Conservation (phyloP, 2,113 vertebrate genomes). For the Damaliscus lunatus region DNA sequence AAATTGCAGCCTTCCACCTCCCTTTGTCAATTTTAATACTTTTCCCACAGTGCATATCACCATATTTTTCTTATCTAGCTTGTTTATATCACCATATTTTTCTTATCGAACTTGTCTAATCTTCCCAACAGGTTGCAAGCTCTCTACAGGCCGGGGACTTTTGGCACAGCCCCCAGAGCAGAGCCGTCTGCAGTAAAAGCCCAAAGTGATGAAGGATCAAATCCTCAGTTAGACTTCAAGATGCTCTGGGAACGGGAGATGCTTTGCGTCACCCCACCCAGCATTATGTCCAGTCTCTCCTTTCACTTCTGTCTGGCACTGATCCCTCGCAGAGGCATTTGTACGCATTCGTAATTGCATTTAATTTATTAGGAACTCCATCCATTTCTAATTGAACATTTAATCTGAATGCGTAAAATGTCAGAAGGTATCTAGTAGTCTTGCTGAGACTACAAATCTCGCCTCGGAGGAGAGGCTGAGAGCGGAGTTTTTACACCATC, state of each 20-base stretch:
- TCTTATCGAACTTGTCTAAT: not conserved
- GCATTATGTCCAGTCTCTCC: rapidly evolving
- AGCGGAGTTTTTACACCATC: conserved; percentile 39
- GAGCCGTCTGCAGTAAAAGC: rapidly evolving
- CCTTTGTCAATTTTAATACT: rapidly evolving
- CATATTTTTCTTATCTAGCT: not conserved
- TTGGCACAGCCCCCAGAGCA: too few species aligned
- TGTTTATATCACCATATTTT: not conserved
- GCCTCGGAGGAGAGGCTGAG: not conserved
- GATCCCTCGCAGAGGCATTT: not conserved
- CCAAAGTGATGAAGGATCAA: rapidly evolving
- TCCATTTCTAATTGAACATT: not conserved
- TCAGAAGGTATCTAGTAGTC: not conserved
- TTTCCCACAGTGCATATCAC: not conserved
- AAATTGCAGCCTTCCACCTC: not conserved
- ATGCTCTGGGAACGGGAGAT: not conserved
- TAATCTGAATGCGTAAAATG: not conserved
- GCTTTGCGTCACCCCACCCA: not conserved
- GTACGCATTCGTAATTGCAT: not conserved
- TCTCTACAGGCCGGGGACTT: not conserved
- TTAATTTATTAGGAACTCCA: not conserved
- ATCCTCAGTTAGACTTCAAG: not conserved
- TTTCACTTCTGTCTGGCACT: not conserved
- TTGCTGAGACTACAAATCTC: rapidly evolving
- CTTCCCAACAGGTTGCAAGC: not conserved